Conservation (phyloP, 2,888 invertebrate species). For the Macrophya annulata region DNA sequence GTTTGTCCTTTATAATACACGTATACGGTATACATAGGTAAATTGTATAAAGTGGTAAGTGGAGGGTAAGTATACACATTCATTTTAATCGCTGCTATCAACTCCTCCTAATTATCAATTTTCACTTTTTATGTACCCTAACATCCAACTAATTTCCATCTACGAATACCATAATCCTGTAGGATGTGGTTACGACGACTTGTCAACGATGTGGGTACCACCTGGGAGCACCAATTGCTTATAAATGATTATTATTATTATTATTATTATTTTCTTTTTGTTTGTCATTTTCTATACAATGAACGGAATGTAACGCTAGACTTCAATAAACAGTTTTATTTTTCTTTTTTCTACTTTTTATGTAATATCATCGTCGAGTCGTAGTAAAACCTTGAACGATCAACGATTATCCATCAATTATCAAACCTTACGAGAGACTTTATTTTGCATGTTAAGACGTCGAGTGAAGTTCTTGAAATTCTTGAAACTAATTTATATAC, state of each 20-base stretch:
- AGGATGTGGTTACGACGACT: constrained; percentile 9
- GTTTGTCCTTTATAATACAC: too few species aligned
- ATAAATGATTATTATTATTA: constrained; percentile 42
- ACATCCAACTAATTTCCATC: background rate
- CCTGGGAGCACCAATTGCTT: constrained; percentile 21
- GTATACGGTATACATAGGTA: too few species aligned
- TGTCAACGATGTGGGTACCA: constrained; percentile 15
- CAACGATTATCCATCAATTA: constrained; percentile 32
- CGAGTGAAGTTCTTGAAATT: background rate
- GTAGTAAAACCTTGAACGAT: background rate
- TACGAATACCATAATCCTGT: too few species aligned
- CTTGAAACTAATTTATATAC: background rate
- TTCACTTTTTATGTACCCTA: constrained; percentile 10
- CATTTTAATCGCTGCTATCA: constrained; percentile 14
- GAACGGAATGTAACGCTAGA: constrained; percentile 26
- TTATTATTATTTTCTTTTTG: too few species aligned
- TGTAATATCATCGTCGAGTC: background rate
- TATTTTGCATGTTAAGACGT: background rate
- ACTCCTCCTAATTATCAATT: constrained; percentile 41
- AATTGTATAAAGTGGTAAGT: background rate
- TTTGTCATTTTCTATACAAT: background rate
- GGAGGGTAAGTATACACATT: background rate
- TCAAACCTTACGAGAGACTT: constrained; percentile 33
- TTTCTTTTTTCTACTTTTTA: background rate
- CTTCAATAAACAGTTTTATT: constrained; percentile 3